Evolutionary conservation across 35 echinoderm and acorn worm genomes (phyloP), one percentile per base, ranked within the genome.

Genomic region (Stichopus chloronotus): DNA sequence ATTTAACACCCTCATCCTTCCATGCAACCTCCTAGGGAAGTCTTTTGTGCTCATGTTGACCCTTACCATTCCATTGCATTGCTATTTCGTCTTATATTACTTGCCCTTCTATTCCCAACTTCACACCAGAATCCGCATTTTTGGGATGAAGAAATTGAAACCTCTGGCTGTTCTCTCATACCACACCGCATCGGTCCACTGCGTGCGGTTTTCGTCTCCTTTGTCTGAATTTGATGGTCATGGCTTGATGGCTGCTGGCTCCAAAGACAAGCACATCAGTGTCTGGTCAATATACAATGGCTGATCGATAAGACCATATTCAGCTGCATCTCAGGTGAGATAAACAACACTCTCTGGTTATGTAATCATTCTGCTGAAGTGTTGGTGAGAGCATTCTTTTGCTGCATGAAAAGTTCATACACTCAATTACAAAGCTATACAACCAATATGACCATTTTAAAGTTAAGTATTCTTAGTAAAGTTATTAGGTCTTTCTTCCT

Each of bases 241-340:
- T 17, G 71, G 87, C 10, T 68, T 96, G n/a, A 68, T 98, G 19
- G 97, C 97, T 16, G 97, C 92, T 11, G 97, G 97, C 3, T 94
- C 92, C 10, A 98, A 98, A 57, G 97, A 98, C 74, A 96, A 91
- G 55, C 93, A 96, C 52, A 98, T 98, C 22, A 98, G 97, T 95
- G 57, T 98, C 10, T 98, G 97, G 97, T 96, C 97, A 78, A 78
- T 98, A 58, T 98, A 98, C 77, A 94, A 95, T 76, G 83, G 55
- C 14, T 76, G 63, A 87, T 61, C 14, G 0, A 65, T 65, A 6
- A 65, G 19, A 5, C 11, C 11, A 65, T 65, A 43, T 43, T 0
- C 61, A 65, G 61, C 11, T 17, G 19, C 19, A 19, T 65, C 0
- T 14, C 61, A 43, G 61, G 61, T 65, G 61, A 65, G 61, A 0